Percentiles rank a stretch among this genome's conserved stretches.
Evolutionary conservation across 2,797 vertebrate genomes (phyloP).

Genomic region (Hemibagrus guttatus): DNA sequence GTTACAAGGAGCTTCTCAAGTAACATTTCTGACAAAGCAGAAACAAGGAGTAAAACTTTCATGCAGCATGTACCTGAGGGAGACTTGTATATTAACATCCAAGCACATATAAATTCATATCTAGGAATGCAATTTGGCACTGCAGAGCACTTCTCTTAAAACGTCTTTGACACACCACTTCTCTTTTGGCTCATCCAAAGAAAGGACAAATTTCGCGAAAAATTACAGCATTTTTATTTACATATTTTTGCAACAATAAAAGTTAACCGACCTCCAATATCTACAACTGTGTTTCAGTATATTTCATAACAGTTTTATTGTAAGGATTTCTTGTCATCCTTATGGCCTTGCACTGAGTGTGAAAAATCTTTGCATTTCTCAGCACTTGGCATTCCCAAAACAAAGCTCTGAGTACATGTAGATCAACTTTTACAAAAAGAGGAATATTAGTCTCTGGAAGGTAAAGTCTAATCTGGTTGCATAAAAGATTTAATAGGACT

Average conservation of each 20-base stretch:
- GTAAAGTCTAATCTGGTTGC: too few relatives aligned
- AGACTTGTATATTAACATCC: neutral
- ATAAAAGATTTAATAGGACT: too few relatives aligned
- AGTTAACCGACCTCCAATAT: neutral
- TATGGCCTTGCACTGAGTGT: too few relatives aligned
- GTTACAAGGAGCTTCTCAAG: neutral
- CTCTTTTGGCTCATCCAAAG: neutral
- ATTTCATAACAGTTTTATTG: too few relatives aligned
- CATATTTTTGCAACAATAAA: neutral
- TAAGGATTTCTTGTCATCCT: neutral
- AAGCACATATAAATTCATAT: too few relatives aligned
- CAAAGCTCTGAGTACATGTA: neutral
- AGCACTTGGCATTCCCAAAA: neutral
- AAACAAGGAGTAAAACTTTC: too few relatives aligned
- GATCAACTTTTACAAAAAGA: neutral
- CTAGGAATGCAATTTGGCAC: neutral
- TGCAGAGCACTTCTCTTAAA: neutral
- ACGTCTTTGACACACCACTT: neutral
- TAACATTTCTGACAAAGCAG: too few relatives aligned
- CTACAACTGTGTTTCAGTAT: too few relatives aligned
- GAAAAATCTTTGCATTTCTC: too few relatives aligned
- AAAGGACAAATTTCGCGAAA: neutral
- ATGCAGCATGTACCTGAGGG: too few relatives aligned
- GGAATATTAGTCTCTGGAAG: too few relatives aligned
- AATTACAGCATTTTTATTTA: too few relatives aligned